A percentile compares a stretch with the other conserved stretches of the same genome.
Evolutionary conservation across 2,113 vertebrate genomes (phyloP).

Genomic region (Anser brachyrhynchus): DNA sequence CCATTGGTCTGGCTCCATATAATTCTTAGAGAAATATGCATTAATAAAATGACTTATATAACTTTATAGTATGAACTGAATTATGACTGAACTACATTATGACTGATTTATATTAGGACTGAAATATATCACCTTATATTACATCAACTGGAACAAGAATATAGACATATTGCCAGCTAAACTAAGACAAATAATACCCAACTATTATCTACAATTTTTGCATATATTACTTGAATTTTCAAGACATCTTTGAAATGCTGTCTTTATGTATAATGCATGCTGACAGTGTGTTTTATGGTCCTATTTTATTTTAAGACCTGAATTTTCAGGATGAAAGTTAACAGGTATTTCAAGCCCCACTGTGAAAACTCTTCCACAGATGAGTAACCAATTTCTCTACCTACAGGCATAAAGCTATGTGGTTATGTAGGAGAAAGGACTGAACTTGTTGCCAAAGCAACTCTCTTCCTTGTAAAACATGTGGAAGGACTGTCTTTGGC

Average conservation of each 20-base stretch:
- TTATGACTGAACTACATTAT: neutral
- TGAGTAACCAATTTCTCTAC: neutral
- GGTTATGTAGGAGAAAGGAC: neutral
- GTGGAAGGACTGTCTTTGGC: neutral
- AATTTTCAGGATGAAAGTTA: conserved; percentile 60
- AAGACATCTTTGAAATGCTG: conserved; percentile 46
- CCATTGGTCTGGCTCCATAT: neutral
- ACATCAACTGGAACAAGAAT: neutral
- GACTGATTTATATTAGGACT: neutral
- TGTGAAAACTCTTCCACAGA: neutral
- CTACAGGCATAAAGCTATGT: neutral
- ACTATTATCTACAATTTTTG: conserved; percentile 43
- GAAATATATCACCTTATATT: neutral
- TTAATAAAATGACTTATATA: neutral
- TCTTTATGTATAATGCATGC: neutral
- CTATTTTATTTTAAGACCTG: conserved; percentile 41
- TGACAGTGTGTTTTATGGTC: neutral
- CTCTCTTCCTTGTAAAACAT: conserved; percentile 47
- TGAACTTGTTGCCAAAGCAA: conserved; percentile 44
- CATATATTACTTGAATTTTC: conserved; percentile 39
- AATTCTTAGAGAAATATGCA: neutral
- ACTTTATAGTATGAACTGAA: neutral
- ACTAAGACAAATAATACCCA: neutral
- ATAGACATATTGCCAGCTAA: neutral
- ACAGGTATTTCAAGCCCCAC: neutral